Evolutionary conservation across 92 coral and sea anemone genomes (phyloP).

Genomic region (Porites cylindrica): DNA sequence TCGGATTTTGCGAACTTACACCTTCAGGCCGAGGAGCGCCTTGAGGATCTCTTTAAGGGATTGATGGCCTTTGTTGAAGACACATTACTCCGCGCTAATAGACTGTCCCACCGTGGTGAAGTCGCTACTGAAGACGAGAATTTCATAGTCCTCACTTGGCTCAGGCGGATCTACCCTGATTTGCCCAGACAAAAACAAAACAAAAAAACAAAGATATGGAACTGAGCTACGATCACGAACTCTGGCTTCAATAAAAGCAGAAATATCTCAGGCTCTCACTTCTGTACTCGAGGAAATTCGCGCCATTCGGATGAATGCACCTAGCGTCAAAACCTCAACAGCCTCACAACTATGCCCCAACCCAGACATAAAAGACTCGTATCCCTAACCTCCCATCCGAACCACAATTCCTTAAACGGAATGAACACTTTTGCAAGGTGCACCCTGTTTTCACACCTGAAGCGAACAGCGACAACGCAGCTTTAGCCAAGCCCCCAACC

Average conservation of each 20-base stretch:
- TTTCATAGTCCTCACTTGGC: slow-evolving; percentile 49
- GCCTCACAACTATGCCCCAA: slow-evolving; percentile 51
- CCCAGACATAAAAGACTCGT: slow-evolving; percentile 54
- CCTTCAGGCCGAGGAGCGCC: slow-evolving; percentile 47
- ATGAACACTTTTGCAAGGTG: slow-evolving; percentile 69
- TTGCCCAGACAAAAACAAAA: not conserved
- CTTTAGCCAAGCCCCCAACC: too few species aligned
- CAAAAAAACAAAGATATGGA: slow-evolving; percentile 25
- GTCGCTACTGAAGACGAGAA: slow-evolving; percentile 31
- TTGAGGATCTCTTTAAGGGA: slow-evolving; percentile 50
- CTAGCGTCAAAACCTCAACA: slow-evolving; percentile 13
- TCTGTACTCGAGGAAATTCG: slow-evolving; percentile 19
- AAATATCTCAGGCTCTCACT: slow-evolving; percentile 26
- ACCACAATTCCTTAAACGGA: slow-evolving; percentile 62
- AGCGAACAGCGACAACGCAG: not conserved
- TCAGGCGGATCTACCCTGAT: slow-evolving; percentile 22
- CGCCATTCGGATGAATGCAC: slow-evolving; percentile 58
- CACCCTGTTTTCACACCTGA: slow-evolving; percentile 42
- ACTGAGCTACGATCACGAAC: slow-evolving; percentile 34
- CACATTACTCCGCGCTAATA: slow-evolving; percentile 15
- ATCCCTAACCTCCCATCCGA: slow-evolving; percentile 65
- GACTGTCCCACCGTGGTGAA: slow-evolving; percentile 48
- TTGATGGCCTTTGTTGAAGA: slow-evolving; percentile 54
- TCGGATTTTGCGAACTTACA: slow-evolving; percentile 35
- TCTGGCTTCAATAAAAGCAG: slow-evolving; percentile 28